Conservation (phyloP, 2,113 vertebrate genomes). For the Hippocampus abdominalis region DNA sequence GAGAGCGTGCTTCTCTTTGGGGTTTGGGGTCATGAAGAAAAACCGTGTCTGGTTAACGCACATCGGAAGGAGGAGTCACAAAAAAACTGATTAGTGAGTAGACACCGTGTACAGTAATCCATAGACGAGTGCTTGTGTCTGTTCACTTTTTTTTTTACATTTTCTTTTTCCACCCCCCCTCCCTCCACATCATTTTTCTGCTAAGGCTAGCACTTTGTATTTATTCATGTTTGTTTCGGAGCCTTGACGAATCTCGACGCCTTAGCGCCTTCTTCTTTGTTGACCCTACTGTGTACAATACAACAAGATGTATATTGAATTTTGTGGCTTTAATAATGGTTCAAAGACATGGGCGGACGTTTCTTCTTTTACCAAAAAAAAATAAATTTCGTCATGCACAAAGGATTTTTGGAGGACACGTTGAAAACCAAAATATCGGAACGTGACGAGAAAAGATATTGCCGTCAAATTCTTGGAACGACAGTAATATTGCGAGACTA, state of each 20-base stretch:
- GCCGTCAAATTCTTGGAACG: background rate
- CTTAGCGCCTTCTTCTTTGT: conserved; percentile 85
- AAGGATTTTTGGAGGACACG: too few species aligned
- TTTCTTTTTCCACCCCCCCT: conserved; percentile 6
- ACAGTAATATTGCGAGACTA: background rate
- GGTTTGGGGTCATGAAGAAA: background rate
- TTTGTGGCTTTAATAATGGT: conserved; percentile 80
- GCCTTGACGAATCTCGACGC: conserved; percentile 84
- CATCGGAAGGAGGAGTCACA: background rate
- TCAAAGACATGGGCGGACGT: conserved; percentile 75
- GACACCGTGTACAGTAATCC: conserved; percentile 82
- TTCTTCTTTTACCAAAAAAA: conserved; percentile 47
- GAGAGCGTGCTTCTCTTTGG: background rate
- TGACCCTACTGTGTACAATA: conserved; percentile 79
- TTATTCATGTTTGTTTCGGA: conserved; percentile 81
- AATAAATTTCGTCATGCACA: conserved; percentile 13
- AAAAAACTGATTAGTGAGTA: conserved; percentile 78
- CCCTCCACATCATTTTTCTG: conserved; percentile 66
- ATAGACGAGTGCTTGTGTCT: conserved; percentile 66
- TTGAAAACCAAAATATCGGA: too few species aligned
- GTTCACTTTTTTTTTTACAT: conserved; percentile 1
- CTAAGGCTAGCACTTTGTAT: conserved; percentile 90
- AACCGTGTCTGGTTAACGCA: background rate
- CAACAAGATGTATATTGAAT: conserved; percentile 78
- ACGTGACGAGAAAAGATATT: too few species aligned